Conservation (phyloP, 2,888 invertebrate genomes). For the Chromoteleia sp. region DNA sequence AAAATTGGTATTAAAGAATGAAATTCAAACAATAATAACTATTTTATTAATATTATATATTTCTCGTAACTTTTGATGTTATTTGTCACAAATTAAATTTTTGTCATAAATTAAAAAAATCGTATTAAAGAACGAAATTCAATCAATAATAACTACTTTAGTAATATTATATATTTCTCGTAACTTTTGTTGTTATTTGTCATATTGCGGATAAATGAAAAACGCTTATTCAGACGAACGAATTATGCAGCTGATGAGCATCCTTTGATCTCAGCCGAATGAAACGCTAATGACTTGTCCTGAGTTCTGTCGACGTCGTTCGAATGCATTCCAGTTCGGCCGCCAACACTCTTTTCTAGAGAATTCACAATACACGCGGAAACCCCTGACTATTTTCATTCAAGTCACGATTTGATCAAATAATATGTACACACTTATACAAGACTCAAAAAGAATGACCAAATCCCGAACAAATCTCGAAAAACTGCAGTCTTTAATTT, state of each 20-base stretch:
- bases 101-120: no score
- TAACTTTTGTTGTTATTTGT: slow-evolving; percentile 6
- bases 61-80: no score
- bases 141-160: no score
- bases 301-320: slow-evolving; percentile 39
- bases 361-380: slow-evolving; percentile 53
- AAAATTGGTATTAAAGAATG: no score
- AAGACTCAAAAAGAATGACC: slow-evolving; percentile 25
- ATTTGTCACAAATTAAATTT: no score
- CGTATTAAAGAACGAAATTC: no score
- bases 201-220: slow-evolving; percentile 23
- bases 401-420: slow-evolving; percentile 62
- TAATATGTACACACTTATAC: slow-evolving; percentile 49
- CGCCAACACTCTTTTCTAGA: slow-evolving; percentile 40
- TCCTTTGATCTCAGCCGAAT: slow-evolving; percentile 59
- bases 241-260: slow-evolving; percentile 46
- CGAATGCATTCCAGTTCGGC: slow-evolving; percentile 55
- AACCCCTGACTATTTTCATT: slow-evolving; percentile 47
- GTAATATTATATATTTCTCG: no score
- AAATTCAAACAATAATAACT: no score
- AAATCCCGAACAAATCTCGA: slow-evolving; percentile 11
- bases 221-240: slow-evolving; percentile 25
- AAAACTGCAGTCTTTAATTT: no score
- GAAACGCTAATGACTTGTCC: slow-evolving; percentile 61
- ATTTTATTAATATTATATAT: no score